Evolutionary conservation across 2,888 invertebrate species (phyloP).

Genomic region (Eustalomyia histrio): DNA sequence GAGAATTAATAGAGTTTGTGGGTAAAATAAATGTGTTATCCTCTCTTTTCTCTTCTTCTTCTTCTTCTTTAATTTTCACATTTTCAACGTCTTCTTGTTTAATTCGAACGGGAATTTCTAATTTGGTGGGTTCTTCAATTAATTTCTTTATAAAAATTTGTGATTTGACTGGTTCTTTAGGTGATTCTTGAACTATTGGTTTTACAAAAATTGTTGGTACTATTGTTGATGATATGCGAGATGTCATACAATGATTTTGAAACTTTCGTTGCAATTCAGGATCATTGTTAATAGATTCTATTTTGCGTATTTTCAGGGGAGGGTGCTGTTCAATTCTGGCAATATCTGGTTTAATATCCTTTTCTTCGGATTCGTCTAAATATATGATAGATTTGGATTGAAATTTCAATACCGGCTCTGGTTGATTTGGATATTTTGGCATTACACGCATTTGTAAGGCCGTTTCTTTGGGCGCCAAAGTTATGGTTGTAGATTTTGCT

Average conservation of each 20-base stretch:
- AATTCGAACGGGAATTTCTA: neutral
- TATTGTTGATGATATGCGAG: no score
- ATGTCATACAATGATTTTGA: neutral
- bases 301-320: constrained; percentile 71
- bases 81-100: neutral
- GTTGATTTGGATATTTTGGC: constrained; percentile 34
- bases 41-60: neutral
- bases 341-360: constrained; percentile 60
- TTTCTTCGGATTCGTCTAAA: constrained; percentile 45
- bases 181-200: neutral
- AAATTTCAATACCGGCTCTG: constrained; percentile 55
- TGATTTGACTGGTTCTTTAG: neutral
- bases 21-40: neutral
- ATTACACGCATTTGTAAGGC: constrained; percentile 52
- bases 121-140: neutral
- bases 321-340: constrained; percentile 60
- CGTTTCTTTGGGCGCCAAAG: constrained; percentile 69
- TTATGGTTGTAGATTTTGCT: constrained; percentile 66
- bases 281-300: constrained; percentile 67
- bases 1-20: neutral
- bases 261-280: constrained; percentile 44
- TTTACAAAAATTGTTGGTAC: neutral
- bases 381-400: constrained; percentile 59
- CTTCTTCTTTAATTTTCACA: neutral
- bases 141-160: constrained; percentile 29